Conservation (phyloP, 2,888 invertebrate genomes). For the Colostygia pectinataria region DNA sequence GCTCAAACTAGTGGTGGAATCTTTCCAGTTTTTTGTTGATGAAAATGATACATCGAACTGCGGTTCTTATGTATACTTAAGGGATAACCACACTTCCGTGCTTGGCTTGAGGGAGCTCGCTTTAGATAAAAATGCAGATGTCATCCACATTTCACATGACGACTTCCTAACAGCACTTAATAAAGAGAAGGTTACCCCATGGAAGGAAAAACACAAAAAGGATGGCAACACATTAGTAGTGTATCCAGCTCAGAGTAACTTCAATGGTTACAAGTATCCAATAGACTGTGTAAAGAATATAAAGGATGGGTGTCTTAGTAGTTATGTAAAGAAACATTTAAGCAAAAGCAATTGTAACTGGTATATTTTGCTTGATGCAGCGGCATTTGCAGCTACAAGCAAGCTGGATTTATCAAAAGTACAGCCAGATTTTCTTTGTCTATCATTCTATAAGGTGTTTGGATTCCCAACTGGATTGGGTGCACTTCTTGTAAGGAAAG, state of each 20-base stretch:
- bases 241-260: conserved; percentile 97
- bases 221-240: conserved; percentile 85
- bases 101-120: conserved; percentile 94
- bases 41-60: conserved; percentile 45
- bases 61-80: conserved; percentile 90
- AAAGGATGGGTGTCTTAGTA: conserved; percentile 82
- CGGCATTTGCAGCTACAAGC: conserved; percentile 90
- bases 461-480: conserved; percentile 97
- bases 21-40: conserved; percentile 84
- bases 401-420: conserved; percentile 87
- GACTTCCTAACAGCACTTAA: conserved; percentile 75
- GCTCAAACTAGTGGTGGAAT: conserved; percentile 91
- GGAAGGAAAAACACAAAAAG: conserved; percentile 44
- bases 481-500: conserved; percentile 90
- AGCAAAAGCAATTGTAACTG: conserved; percentile 78
- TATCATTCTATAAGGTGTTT: conserved; percentile 99
- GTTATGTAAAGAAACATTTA: conserved; percentile 58
- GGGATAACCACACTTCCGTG: conserved; percentile 98
- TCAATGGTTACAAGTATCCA: conserved; percentile 95
- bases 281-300: conserved; percentile 86
- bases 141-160: conserved; percentile 82
- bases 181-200: conserved; percentile 26
- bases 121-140: conserved; percentile 74
- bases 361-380: conserved; percentile 94
- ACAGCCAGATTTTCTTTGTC: conserved; percentile 93